phyloP scores from a whole-genome alignment of 2,797 vertebrate genomes.

The Cyclopterus lumpus region DNA sequence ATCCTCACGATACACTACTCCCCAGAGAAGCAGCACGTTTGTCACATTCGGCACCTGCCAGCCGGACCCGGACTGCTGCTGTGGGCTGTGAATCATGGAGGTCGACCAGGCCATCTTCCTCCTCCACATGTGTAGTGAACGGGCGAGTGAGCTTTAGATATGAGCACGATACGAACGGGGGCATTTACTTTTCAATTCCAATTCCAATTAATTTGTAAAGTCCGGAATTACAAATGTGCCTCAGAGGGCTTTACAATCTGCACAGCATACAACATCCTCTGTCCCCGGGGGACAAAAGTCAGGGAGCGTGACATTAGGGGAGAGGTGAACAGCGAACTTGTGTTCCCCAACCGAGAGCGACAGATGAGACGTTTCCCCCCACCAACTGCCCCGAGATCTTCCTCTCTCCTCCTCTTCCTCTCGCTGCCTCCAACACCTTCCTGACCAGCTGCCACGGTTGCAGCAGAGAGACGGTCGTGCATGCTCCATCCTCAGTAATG shows the following conservation, averaged over 20 bases:
- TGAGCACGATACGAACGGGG: not conserved
- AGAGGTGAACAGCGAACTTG: not conserved
- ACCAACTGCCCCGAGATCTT: not conserved
- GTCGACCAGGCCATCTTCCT: not conserved
- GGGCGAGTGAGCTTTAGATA: not conserved
- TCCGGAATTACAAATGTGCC: too few species aligned
- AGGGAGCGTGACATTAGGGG: not conserved
- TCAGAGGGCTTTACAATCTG: too few species aligned
- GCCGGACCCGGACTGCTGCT: too few species aligned
- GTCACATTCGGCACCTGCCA: not conserved
- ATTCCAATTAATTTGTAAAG: too few species aligned
- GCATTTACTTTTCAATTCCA: too few species aligned
- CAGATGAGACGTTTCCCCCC: not conserved
- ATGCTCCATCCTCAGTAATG: not conserved
- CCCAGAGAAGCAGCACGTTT: not conserved
- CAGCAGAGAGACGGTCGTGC: not conserved
- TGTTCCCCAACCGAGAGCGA: not conserved
- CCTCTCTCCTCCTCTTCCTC: not conserved
- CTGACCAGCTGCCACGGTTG: not conserved
- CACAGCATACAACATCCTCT: too few species aligned
- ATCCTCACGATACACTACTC: too few species aligned
- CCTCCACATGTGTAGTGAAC: not conserved
- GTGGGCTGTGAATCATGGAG: not conserved
- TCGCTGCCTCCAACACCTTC: not conserved
- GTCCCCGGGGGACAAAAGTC: too few species aligned